Base-by-base conservation (phyloP, 2,888 invertebrate species). In the Xestia c-nigrum region DNA sequence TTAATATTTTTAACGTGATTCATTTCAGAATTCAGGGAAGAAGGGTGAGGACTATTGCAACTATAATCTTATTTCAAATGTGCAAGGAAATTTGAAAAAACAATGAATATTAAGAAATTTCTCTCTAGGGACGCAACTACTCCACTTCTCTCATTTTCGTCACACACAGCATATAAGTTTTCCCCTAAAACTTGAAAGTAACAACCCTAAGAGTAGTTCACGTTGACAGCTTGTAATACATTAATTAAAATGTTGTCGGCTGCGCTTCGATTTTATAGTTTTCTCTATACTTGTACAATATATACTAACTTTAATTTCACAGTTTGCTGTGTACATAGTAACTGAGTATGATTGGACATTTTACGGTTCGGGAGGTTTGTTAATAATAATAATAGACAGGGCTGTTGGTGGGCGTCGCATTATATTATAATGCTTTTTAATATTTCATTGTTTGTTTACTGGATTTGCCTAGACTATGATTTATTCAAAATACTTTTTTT, bases 231-330 rank as follows among this genome's bases (percentile, higher is more conserved):
- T 81, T 84, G 85, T 88, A 84, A 84, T 84, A 85, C 79, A 89
- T 88, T 89, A 88, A 90, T 90, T 90, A 90, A 89, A 87, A 84
- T 86, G 82, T 61, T 83, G 85, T 83, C 76, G 74, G 74, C 50
- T 80, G 40, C 65, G 47, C 69, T 76, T 81, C 70, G 70, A 76
- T 84, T 88, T 89, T 85, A 84, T 82, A 84, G 72, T 71, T 81
- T 80, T 74, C 75, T 59, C 74, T 80, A 75, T 52, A 67, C 5
- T 73, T 80, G 73, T 52, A 67, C 5, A 5, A 16, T 52, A 69
- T 68, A 81, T 16, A 43, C 55, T 75, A 38, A 72, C 59, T 72
- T 73, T 21, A 40, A 70, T 78, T 55, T 67, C 46, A 70, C 38
- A 59, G 50, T 76, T 74, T 63, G 59, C 47, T 59, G 72, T 81